phyloP scores from a whole-genome alignment of 2,113 vertebrate species.

The Menidia beryllina region DNA sequence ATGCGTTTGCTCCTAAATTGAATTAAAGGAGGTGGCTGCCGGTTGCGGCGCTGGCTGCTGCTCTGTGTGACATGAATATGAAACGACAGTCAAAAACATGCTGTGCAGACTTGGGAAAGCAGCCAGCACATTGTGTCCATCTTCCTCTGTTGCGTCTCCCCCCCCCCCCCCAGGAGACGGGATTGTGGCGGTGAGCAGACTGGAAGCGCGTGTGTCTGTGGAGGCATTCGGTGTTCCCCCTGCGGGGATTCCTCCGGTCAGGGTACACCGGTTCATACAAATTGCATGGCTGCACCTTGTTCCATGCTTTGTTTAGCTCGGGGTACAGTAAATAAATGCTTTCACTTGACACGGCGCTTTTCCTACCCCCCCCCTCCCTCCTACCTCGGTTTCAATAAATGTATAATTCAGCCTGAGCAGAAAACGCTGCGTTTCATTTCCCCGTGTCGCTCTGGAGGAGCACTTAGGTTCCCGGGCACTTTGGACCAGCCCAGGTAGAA shows the following conservation, averaged over 20 bases:
- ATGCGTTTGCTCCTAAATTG: slow-evolving; percentile 30
- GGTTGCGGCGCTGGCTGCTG: slow-evolving; percentile 10
- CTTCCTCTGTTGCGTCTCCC: slow-evolving; percentile 26
- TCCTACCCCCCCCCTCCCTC: neutral
- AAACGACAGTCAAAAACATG: slow-evolving; percentile 26
- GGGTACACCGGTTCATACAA: slow-evolving; percentile 33
- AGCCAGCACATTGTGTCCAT: slow-evolving; percentile 46
- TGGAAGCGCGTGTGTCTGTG: neutral
- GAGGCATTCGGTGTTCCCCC: slow-evolving; percentile 26
- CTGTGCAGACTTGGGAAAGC: slow-evolving; percentile 33
- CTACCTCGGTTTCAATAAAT: too few relatives aligned
- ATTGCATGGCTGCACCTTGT: slow-evolving; percentile 41
- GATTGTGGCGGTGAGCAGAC: slow-evolving; percentile 42
- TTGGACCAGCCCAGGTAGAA: slow-evolving; percentile 49
- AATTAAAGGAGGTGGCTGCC: slow-evolving; percentile 22
- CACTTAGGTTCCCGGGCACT: slow-evolving; percentile 32
- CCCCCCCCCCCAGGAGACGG: slow-evolving; percentile 30
- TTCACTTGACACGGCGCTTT: slow-evolving; percentile 30
- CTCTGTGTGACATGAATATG: slow-evolving; percentile 54
- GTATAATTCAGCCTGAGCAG: slow-evolving; percentile 51
- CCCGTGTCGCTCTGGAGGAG: slow-evolving; percentile 36
- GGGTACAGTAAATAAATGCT: slow-evolving; percentile 34
- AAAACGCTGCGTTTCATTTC: slow-evolving; percentile 49
- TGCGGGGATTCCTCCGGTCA: slow-evolving; percentile 46
- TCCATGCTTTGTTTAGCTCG: slow-evolving; percentile 45